These are phyloP conservation scores for Theonella swinhoei DNA, from an alignment of 37 sponge, comb jelly and placozoan species.

Conservation along the genomic window DNA sequence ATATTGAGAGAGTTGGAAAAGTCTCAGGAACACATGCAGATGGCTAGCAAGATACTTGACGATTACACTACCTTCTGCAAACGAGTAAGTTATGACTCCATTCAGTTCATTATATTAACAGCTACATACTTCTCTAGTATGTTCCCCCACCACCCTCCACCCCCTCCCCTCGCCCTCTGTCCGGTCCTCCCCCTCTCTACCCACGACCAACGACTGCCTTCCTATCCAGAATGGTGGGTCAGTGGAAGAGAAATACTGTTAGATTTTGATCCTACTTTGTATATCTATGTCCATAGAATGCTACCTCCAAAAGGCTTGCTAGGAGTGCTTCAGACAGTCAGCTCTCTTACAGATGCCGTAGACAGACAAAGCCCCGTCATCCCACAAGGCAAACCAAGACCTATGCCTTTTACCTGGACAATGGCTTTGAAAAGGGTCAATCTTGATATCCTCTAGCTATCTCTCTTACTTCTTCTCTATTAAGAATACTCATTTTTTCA, in stretches of 20 bases:
- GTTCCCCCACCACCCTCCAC: slow-evolving; percentile 17
- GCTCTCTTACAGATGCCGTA: neutral
- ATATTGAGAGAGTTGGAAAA: slow-evolving; percentile 23
- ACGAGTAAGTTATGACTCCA: slow-evolving; percentile 3
- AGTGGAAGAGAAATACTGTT: neutral
- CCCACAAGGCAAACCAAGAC: neutral
- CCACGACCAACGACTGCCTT: slow-evolving; percentile 39
- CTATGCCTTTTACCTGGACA: neutral
- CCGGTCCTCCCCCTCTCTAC: slow-evolving; percentile 24
- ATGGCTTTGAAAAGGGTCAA: neutral
- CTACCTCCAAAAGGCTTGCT: neutral
- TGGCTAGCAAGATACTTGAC: slow-evolving; percentile 15
- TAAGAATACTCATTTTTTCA: neutral
- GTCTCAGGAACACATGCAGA: slow-evolving; percentile 4
- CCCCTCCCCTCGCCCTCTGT: neutral
- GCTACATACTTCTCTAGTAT: neutral
- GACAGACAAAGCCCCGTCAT: neutral
- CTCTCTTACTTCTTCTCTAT: neutral
- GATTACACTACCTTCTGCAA: slow-evolving; percentile 41
- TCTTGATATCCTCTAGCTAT: neutral
- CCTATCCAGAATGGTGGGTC: slow-evolving; percentile 44
- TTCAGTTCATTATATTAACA: neutral
- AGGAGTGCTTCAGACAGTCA: neutral
- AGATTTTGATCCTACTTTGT: too few relatives aligned
- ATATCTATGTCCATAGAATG: neutral